A percentile compares a stretch with the other conserved stretches of the same genome.
phyloP scores from a whole-genome alignment of 2,888 invertebrate species.

The Sinelater perroti region DNA sequence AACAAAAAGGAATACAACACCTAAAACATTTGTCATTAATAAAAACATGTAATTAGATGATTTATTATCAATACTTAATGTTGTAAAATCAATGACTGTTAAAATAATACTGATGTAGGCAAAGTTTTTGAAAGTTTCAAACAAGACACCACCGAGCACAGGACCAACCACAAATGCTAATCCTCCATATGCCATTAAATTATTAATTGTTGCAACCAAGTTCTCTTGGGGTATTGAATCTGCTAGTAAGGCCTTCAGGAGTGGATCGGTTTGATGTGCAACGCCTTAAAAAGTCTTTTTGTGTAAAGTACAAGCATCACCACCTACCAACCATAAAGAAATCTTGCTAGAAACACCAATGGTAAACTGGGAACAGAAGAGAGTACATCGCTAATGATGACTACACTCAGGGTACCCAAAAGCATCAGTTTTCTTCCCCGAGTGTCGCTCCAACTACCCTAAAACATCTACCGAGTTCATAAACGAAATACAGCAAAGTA shows the following conservation, averaged over 20 bases:
- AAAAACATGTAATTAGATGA: neutral
- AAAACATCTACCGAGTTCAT: constrained; percentile 48
- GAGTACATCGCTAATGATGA: constrained; percentile 62
- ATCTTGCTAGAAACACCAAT: constrained; percentile 63
- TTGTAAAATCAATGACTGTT: constrained; percentile 61
- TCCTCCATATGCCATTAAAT: constrained; percentile 70
- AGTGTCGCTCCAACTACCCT: constrained; percentile 70
- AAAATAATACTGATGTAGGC: constrained; percentile 59
- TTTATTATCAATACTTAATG: constrained; percentile 59
- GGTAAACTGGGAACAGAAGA: no score
- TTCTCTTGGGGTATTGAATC: constrained; percentile 64
- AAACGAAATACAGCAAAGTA: neutral
- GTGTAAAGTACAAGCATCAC: neutral
- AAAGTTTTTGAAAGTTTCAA: constrained; percentile 64
- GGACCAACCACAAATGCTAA: constrained; percentile 75
- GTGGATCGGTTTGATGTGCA: constrained; percentile 72
- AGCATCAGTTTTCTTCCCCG: constrained; percentile 66
- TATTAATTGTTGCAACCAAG: constrained; percentile 67
- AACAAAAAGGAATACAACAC: constrained; percentile 5
- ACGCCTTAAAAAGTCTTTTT: constrained; percentile 60
- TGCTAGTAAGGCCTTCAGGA: constrained; percentile 68
- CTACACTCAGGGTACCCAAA: constrained; percentile 61
- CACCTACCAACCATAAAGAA: constrained; percentile 60
- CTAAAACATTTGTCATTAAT: constrained; percentile 13
- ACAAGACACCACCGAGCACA: constrained; percentile 69